Evolutionary conservation across 2,888 invertebrate genomes (phyloP), one percentile per base, ranked within the genome.

Genomic region (Masnerella sp.): DNA sequence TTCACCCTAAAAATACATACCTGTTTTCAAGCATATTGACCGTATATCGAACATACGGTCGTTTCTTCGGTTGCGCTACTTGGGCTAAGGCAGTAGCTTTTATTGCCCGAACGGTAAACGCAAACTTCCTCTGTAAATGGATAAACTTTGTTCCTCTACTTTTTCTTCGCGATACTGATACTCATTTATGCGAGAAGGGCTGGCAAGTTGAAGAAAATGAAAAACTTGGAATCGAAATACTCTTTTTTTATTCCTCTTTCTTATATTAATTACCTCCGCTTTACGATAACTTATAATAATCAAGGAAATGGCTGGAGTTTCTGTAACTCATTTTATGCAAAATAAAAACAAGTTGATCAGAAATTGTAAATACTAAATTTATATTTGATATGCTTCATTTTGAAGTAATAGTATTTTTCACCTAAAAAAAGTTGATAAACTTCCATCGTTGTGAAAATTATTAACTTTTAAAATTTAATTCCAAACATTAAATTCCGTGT

Each of bases 131-230:
- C 36, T 56, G 56, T 49, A 56, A 62, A 62, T 62, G 62, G 70
- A 70, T 49, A 62, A 62, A 70, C 59, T 62, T 61, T 62, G 69
- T 70, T 62, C 42, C 61, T 12, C 42, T 30, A 54, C 47, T 62
- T 70, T 70, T 70, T 49, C 38, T 32, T 51, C 51, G 28, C 34
- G 49, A 51, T 59, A 49, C 52, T 58, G 36, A 43, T 52, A 14
- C 43, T 51, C 49, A 47, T 67, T 67, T 58, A 67, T 58, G 42
- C 54, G 45, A 30, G 56, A 32, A 40, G 64, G 38, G 42, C 40
- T 51, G 52, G 34, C 45, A 20, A 43, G 17, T 28, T 17, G 40
- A 22, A 20, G 56, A 45, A 42, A 56, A 67, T 67, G 42, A 47
- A 56, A 67, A 56, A 56, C 54, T 49, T 42, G 20, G 40, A 30